These are phyloP conservation scores for Neoscelio sp. DNA, from an alignment of 2,888 invertebrate species.

Conservation along the genomic window DNA sequence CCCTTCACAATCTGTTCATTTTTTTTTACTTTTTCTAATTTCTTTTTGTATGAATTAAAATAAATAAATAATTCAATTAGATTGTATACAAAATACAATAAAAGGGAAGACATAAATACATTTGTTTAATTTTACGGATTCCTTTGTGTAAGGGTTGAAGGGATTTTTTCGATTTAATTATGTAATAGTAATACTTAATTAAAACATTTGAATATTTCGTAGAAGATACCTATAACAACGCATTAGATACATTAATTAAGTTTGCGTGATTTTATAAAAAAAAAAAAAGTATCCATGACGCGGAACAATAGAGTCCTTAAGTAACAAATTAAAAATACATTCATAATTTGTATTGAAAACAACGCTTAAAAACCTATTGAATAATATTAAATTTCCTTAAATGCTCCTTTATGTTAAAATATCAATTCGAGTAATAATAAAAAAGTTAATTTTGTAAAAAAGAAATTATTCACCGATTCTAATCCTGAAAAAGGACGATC, in stretches of 20 bases:
- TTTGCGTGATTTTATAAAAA: not conserved
- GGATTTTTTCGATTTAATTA: slow-evolving; percentile 25
- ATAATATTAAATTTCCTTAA: slow-evolving; percentile 18
- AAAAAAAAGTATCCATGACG: slow-evolving; percentile 8
- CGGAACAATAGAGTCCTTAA: slow-evolving; percentile 6
- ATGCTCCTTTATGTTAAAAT: slow-evolving; percentile 1
- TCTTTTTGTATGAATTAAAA: no score
- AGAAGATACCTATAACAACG: slow-evolving; percentile 45
- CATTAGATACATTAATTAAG: not conserved
- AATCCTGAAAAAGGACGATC: no score
- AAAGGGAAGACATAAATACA: slow-evolving; percentile 13
- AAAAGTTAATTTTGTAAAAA: slow-evolving; percentile 27
- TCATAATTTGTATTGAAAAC: slow-evolving; percentile 27
- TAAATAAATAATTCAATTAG: not conserved
- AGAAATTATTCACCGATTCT: no score
- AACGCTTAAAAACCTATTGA: slow-evolving; percentile 37
- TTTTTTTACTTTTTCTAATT: not conserved
- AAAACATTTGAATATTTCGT: slow-evolving; percentile 33
- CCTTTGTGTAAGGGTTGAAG: no score
- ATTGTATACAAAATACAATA: slow-evolving; percentile 1
- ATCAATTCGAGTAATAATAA: not conserved
- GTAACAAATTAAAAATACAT: slow-evolving; percentile 38
- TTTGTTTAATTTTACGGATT: not conserved
- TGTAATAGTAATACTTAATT: slow-evolving; percentile 48
- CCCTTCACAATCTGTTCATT: not conserved